Evolutionary conservation across 2,113 vertebrate genomes (phyloP).

Genomic region (Otocyon megalotis): DNA sequence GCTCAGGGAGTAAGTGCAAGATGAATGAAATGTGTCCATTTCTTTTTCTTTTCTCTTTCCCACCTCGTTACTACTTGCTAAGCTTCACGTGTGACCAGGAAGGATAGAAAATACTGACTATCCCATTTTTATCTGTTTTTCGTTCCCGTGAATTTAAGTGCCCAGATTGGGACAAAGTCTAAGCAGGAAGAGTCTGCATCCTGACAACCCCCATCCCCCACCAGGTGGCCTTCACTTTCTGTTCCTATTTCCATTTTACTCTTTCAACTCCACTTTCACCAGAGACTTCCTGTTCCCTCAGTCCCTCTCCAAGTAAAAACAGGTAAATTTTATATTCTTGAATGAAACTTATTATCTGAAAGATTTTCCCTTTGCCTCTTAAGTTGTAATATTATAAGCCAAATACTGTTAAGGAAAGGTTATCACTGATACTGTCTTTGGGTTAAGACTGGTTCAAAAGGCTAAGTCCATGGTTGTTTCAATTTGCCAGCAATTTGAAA

Average conservation of each 20-base stretch:
- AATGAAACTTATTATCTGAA: neutral
- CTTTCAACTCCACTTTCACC: neutral
- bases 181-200: neutral
- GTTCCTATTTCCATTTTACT: neutral
- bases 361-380: neutral
- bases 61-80: neutral
- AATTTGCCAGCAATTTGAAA: too few relatives aligned
- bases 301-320: neutral
- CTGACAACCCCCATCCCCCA: neutral
- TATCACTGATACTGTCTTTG: neutral
- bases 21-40: neutral
- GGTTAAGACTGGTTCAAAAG: neutral
- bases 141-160: rapidly evolving
- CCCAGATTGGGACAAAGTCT: rapidly evolving
- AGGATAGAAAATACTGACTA: neutral
- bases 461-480: neutral
- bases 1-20: neutral
- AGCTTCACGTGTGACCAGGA: neutral
- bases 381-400: neutral
- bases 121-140: neutral
- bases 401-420: neutral
- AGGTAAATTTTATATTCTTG: neutral
- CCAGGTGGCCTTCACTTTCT: neutral
- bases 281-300: neutral
- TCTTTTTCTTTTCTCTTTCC: neutral